Percentiles rank a stretch among this genome's conserved stretches.
Evolutionary conservation across 2,888 invertebrate species (phyloP).

Genomic region (Cabera pusaria): DNA sequence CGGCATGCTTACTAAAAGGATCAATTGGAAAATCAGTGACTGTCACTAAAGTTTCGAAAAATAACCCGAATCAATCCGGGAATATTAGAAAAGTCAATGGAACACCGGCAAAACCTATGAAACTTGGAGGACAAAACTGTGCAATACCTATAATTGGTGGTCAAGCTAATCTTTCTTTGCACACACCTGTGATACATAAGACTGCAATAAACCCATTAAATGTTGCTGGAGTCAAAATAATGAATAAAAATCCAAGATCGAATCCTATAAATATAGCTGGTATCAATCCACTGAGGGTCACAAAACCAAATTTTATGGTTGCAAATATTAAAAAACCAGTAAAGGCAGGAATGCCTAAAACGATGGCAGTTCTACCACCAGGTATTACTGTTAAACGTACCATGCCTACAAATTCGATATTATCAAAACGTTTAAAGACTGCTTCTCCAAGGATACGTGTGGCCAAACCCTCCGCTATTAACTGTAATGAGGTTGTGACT

Average conservation of each 20-base stretch:
- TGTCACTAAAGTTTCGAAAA: constrained; percentile 38
- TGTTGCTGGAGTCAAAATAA: background rate
- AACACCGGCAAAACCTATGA: constrained; percentile 22
- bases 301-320: no score
- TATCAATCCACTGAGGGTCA: no score
- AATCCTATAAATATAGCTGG: background rate
- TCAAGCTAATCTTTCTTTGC: no score
- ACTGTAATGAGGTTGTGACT: constrained; percentile 48
- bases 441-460: no score
- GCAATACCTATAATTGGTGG: no score
- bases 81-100: constrained; percentile 38
- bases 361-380: constrained; percentile 45
- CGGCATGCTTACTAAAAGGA: constrained; percentile 31
- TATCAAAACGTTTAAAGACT: no score
- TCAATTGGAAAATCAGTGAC: constrained; percentile 37
- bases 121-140: no score
- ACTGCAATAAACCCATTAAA: background rate
- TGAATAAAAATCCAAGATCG: no score
- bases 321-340: no score
- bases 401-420: constrained; percentile 1
- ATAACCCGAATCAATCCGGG: constrained; percentile 38
- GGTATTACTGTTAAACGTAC: constrained; percentile 60
- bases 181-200: background rate
- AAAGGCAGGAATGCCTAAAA: no score
- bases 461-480: constrained; percentile 24